These are phyloP conservation scores for Cheilosia pagana DNA, from an alignment of 2,888 invertebrate genomes.

Conservation along the genomic window DNA sequence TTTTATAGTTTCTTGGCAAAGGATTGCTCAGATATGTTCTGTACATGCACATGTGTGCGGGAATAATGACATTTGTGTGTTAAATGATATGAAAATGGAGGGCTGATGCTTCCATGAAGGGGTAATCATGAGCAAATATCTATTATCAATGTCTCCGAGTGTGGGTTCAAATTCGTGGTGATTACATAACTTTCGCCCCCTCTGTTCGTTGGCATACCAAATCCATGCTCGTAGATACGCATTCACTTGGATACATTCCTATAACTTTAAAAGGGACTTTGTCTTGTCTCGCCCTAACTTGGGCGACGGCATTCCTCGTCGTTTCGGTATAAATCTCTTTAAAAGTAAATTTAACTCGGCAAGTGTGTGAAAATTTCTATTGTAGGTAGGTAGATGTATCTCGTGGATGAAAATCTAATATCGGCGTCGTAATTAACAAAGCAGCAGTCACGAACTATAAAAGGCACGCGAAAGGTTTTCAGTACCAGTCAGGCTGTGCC, in stretches of 20 bases:
- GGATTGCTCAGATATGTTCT: no score
- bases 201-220: background rate
- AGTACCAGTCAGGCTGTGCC: background rate
- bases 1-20: no score
- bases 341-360: conserved; percentile 49
- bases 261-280: conserved; percentile 15
- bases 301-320: conserved; percentile 41
- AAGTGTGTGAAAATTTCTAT: conserved; percentile 44
- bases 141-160: conserved; percentile 33
- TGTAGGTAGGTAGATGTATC: conserved; percentile 20
- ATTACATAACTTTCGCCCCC: background rate
- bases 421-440: conserved; percentile 65
- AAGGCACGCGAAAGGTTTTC: conserved; percentile 12
- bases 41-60: background rate
- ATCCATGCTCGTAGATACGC: background rate
- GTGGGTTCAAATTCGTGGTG: conserved; percentile 29
- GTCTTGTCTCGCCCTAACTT: background rate
- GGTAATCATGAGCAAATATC: conserved; percentile 27
- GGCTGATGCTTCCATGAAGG: conserved; percentile 5
- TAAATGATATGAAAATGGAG: background rate
- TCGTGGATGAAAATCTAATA: conserved; percentile 62
- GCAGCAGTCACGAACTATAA: conserved; percentile 60
- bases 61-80: background rate
- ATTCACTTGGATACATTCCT: conserved; percentile 27
- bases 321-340: conserved; percentile 47